Evolutionary conservation across 2,888 invertebrate species (phyloP).

Genomic region (Germaria angustata): DNA sequence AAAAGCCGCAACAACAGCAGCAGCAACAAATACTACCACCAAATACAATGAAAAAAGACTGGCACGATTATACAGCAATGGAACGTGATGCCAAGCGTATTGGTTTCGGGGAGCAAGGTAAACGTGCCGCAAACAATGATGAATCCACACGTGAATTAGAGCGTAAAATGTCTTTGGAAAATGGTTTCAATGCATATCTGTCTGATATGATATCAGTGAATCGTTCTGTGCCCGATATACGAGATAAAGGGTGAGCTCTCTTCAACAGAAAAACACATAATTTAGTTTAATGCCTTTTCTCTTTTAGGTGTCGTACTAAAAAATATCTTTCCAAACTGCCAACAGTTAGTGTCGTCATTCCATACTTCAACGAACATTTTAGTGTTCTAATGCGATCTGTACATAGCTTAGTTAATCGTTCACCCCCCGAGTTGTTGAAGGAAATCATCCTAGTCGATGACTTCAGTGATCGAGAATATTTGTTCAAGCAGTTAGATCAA

Average conservation of each 20-base stretch:
- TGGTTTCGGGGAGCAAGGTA: constrained; percentile 89
- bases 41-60: constrained; percentile 84
- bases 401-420: constrained; percentile 90
- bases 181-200: constrained; percentile 96
- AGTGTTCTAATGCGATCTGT: constrained; percentile 90
- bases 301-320: constrained; percentile 74
- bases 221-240: constrained; percentile 89
- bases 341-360: constrained; percentile 92
- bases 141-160: constrained; percentile 84
- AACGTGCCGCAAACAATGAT: constrained; percentile 83
- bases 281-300: neutral
- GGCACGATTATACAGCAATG: constrained; percentile 89
- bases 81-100: constrained; percentile 83
- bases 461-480: constrained; percentile 88
- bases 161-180: constrained; percentile 86
- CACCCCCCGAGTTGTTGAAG: constrained; percentile 91
- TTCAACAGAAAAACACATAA: neutral
- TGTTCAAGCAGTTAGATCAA: constrained; percentile 86
- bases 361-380: constrained; percentile 97
- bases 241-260: constrained; percentile 82
- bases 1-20: constrained; percentile 1
- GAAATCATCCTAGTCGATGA: constrained; percentile 95
- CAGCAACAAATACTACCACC: constrained; percentile 57
- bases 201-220: constrained; percentile 95
- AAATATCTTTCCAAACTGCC: constrained; percentile 81